A percentile compares a stretch with the other conserved stretches of the same genome.
These are phyloP conservation scores for Porites rus DNA, from an alignment of 92 coral and sea anemone species.

Conservation along the genomic window DNA sequence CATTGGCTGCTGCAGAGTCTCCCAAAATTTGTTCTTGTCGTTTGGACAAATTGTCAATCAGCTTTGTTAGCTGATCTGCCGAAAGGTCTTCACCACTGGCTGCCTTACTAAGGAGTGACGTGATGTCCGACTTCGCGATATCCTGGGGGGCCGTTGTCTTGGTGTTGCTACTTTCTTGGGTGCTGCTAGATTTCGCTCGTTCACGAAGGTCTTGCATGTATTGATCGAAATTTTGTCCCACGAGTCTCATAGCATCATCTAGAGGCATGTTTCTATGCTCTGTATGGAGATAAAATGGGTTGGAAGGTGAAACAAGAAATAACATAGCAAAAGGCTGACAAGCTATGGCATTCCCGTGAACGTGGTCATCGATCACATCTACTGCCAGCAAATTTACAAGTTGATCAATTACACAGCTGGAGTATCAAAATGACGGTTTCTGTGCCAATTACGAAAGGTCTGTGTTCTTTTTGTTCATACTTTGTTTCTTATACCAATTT, in stretches of 20 bases:
- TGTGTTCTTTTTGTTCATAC: no score
- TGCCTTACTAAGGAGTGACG: slow-evolving; percentile 84
- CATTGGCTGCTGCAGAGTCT: slow-evolving; percentile 57
- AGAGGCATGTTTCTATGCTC: slow-evolving; percentile 99
- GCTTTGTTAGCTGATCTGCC: slow-evolving; percentile 83
- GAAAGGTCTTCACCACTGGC: slow-evolving; percentile 90
- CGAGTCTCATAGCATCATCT: slow-evolving; percentile 97
- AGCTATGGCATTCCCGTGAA: neutral
- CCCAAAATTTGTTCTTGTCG: slow-evolving; percentile 80
- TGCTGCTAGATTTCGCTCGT: slow-evolving; percentile 70
- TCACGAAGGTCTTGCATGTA: slow-evolving; percentile 99
- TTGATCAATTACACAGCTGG: no score
- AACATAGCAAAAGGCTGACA: neutral
- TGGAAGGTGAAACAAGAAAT: slow-evolving; percentile 36
- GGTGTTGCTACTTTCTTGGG: slow-evolving; percentile 47
- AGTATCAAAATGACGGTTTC: no score
- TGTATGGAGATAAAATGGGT: slow-evolving; percentile 93
- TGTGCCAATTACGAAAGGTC: no score
- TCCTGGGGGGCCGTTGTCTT: slow-evolving; percentile 51
- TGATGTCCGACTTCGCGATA: slow-evolving; percentile 61
- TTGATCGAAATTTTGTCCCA: slow-evolving; percentile 98
- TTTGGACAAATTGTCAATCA: slow-evolving; percentile 89
- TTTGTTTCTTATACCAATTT: no score
- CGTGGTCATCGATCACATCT: neutral
- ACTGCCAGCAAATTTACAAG: no score